A percentile compares a stretch with the other conserved stretches of the same genome.
phyloP scores from a whole-genome alignment of 2,113 vertebrate genomes.

The Hypanus sabinus region DNA sequence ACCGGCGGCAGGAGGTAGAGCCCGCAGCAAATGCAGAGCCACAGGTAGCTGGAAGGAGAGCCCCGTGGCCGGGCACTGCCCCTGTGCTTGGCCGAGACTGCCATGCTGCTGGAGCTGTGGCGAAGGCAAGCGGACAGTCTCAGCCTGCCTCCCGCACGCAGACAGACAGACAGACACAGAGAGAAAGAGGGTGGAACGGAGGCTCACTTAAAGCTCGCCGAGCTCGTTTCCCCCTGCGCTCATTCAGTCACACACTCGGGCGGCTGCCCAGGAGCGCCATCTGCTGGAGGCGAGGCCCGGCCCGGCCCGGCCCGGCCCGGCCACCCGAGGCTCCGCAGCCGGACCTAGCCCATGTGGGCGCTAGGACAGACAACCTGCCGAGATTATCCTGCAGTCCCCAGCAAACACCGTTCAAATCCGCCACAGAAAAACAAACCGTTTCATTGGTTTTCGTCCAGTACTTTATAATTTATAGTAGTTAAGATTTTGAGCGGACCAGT shows the following conservation, averaged over 20 bases:
- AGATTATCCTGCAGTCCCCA: not conserved
- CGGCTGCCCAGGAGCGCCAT: not conserved
- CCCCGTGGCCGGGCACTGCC: conserved; percentile 18
- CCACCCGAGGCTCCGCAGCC: too few species aligned
- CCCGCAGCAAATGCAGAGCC: conserved; percentile 42
- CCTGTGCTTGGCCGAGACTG: not conserved
- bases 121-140: not conserved
- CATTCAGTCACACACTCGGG: conserved; percentile 9
- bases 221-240: not conserved
- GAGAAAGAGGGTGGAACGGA: conserved; percentile 27
- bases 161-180: not conserved
- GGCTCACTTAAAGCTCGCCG: not conserved
- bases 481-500: not conserved
- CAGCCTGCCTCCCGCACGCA: not conserved
- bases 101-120: not conserved
- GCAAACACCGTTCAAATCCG: not conserved
- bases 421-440: not conserved
- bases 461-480: not conserved
- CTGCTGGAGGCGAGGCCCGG: too few species aligned
- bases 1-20: conserved; percentile 46
- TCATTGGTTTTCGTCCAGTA: not conserved
- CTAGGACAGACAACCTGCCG: not conserved
- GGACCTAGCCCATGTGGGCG: too few species aligned
- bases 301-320: too few species aligned
- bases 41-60: conserved; percentile 47